These are phyloP conservation scores for Papilio polyxenes DNA, from an alignment of 1,140 invertebrate species.

Conservation along the genomic window DNA sequence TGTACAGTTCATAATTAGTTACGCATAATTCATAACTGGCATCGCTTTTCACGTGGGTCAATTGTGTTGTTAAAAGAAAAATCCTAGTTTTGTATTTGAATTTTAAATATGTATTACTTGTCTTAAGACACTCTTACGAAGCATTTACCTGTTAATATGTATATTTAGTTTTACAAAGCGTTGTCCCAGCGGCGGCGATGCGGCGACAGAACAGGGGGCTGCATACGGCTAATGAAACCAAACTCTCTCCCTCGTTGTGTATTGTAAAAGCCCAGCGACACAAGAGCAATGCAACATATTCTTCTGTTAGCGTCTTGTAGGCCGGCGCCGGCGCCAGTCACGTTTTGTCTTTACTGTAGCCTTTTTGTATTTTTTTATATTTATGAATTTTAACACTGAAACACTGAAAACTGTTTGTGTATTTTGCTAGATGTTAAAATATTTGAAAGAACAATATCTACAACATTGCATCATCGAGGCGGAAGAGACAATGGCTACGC, in stretches of 20 bases:
- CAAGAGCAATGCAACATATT: not conserved
- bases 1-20: too few relatives aligned
- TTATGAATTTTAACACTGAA: not conserved
- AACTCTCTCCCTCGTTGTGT: not conserved
- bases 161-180: slow-evolving; percentile 2
- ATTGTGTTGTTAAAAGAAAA: too few relatives aligned
- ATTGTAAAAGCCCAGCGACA: not conserved
- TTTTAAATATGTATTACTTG: too few relatives aligned
- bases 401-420: not conserved
- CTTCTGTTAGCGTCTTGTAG: not conserved
- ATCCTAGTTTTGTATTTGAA: too few relatives aligned
- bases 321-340: not conserved
- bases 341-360: not conserved
- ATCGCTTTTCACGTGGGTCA: too few relatives aligned
- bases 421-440: too few relatives aligned
- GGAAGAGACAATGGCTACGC: too few relatives aligned
- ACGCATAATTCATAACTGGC: too few relatives aligned
- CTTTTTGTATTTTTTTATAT: not conserved
- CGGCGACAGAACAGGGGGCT: not conserved
- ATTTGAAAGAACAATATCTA: too few relatives aligned
- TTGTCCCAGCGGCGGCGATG: not conserved
- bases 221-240: not conserved
- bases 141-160: not conserved
- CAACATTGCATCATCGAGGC: too few relatives aligned
- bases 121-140: too few relatives aligned